These are phyloP conservation scores for Pachliopta kotzebuea DNA, from an alignment of 2,888 invertebrate species.

Conservation along the genomic window DNA sequence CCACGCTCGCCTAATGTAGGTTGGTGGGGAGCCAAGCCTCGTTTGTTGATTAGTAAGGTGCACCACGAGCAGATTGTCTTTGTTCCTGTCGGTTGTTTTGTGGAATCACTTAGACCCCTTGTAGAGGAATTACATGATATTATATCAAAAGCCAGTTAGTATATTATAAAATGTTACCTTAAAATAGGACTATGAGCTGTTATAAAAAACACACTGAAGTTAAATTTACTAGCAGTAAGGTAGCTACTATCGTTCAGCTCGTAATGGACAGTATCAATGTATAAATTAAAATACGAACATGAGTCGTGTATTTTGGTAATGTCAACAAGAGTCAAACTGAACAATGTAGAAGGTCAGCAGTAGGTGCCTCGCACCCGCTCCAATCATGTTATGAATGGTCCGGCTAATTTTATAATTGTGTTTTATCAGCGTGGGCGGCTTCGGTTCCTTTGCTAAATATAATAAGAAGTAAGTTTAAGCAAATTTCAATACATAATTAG, in stretches of 20 bases:
- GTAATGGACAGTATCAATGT: constrained; percentile 4
- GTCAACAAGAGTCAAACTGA: constrained; percentile 32
- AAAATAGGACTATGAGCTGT: too few relatives aligned
- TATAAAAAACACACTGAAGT: neutral
- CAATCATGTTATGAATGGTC: constrained; percentile 38
- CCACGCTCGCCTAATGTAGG: too few relatives aligned
- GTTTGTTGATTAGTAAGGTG: too few relatives aligned
- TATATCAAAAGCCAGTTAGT: too few relatives aligned
- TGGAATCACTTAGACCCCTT: too few relatives aligned
- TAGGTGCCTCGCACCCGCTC: constrained; percentile 35
- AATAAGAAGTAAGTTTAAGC: constrained; percentile 38
- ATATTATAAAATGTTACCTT: too few relatives aligned
- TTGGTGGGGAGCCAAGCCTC: too few relatives aligned
- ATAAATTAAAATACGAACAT: constrained; percentile 19
- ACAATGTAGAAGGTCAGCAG: constrained; percentile 39
- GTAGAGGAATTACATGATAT: too few relatives aligned
- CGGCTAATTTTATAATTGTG: constrained; percentile 46
- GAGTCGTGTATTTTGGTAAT: constrained; percentile 25
- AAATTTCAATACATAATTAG: constrained; percentile 36
- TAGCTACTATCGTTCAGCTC: neutral
- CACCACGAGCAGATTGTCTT: too few relatives aligned
- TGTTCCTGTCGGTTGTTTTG: too few relatives aligned
- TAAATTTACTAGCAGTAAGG: neutral
- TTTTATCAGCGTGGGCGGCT: constrained; percentile 42
- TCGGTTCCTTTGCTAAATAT: constrained; percentile 38